Base-by-base conservation (phyloP, 2,113 vertebrate genomes). In the Bucco capensis region DNA sequence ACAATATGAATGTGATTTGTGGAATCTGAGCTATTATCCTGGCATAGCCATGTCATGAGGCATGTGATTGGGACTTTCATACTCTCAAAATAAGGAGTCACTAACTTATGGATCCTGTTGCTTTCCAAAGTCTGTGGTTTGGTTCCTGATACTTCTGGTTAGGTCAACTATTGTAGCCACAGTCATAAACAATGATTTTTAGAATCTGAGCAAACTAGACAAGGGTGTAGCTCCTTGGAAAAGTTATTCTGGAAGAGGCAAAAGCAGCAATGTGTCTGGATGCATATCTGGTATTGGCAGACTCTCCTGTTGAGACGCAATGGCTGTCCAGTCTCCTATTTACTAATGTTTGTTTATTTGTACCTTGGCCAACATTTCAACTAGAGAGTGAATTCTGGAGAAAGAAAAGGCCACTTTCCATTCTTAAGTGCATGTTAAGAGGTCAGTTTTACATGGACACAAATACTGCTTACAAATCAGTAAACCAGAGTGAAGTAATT, bases 161-260 rank as follows among this genome's bases (percentile, higher is more conserved):
- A 85, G 90, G 82, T 96, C 90, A 96, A 33, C 61, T 83, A 75
- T 89, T 78, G 18, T 47, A 92, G 78, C 82, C 69, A 30, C 42
- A 64, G 51, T 90, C 90, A 76, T 94, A 95, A 96, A 94, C 95
- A 97, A 38, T 70, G 88, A 89, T 90, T 95, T 74, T 90, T 81
- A 85, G 88, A 95, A 79, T 92, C 49, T 60, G 80, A 84, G 65
- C 67, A 86, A 96, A 88, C 89, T 95, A 89, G 84, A 75, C 10
- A 33, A 92, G 97, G 94, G 95, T 97, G 87, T 90, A 93, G 65
- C 64, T 95, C 81, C 79, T 91, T 88, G 88, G 96, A 89, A 97
- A 89, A 82, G 57, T 50, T 82, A 56, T 58, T 88, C 93, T 82
- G 82, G 90, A 80, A 81, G 80, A 95, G 51, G 47, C 69, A 72